Conservation (phyloP, 2,797 vertebrate genomes). For the Neosalanx taihuensis region DNA sequence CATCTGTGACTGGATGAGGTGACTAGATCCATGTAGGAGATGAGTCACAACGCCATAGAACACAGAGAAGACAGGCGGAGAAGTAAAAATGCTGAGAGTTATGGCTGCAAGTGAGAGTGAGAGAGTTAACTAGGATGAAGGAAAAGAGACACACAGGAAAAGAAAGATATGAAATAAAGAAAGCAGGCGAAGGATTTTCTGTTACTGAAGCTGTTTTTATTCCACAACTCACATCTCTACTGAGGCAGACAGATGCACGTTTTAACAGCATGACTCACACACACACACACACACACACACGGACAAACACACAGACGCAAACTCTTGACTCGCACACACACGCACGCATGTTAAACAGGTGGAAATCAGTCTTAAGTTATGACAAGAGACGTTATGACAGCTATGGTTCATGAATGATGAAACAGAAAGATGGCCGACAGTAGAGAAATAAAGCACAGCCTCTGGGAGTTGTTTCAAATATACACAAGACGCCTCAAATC, state of each 20-base stretch:
- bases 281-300: slow-evolving; percentile 3
- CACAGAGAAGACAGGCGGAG: not conserved
- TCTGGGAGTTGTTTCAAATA: slow-evolving; percentile 29
- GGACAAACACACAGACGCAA: slow-evolving; percentile 1
- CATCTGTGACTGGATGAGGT: not conserved
- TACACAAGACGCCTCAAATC: slow-evolving; percentile 8
- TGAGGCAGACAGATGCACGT: slow-evolving; percentile 53
- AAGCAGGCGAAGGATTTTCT: slow-evolving; percentile 60
- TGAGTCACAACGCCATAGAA: not conserved
- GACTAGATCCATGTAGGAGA: not conserved
- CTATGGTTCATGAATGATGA: slow-evolving; percentile 52
- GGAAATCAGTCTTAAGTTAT: slow-evolving; percentile 32
- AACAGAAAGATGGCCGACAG: slow-evolving; percentile 29
- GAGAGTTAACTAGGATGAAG: slow-evolving; percentile 44
- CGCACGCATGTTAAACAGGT: slow-evolving; percentile 39
- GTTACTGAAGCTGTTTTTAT: slow-evolving; percentile 65
- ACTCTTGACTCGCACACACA: not conserved
- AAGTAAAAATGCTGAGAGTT: slow-evolving; percentile 44
- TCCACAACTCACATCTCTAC: slow-evolving; percentile 66
- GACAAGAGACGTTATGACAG: slow-evolving; percentile 44
- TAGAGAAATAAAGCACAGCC: slow-evolving; percentile 31
- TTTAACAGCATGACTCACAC: slow-evolving; percentile 43
- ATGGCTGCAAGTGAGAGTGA: slow-evolving; percentile 39
- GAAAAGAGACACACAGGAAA: slow-evolving; percentile 42
- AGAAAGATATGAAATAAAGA: slow-evolving; percentile 57